Conservation (phyloP, 2,113 vertebrate species). For the Felis chaus region DNA sequence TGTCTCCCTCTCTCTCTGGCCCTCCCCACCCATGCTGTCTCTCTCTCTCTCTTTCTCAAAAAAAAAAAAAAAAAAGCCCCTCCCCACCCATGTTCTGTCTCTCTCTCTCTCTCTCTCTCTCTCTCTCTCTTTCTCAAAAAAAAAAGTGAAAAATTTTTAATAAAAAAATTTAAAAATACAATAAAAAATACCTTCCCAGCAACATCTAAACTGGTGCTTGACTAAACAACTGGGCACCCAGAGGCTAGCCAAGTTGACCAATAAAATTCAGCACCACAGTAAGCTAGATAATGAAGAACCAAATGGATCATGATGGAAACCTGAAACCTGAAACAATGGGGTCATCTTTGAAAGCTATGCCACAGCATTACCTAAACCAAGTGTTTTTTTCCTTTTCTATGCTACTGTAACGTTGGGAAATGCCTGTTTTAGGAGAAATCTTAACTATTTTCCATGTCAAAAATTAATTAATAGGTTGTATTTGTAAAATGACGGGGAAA, state of each 20-base stretch:
- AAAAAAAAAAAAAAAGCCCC: too few species aligned
- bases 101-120: too few species aligned
- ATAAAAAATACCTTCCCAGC: neutral
- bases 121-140: too few species aligned
- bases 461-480: neutral
- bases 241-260: neutral
- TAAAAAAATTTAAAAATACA: neutral
- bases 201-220: neutral
- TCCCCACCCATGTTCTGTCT: too few species aligned
- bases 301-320: neutral
- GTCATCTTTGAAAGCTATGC: neutral
- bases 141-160: too few species aligned
- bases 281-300: neutral
- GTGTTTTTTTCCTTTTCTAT: rapidly evolving
- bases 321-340: neutral
- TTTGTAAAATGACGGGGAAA: neutral
- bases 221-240: neutral
- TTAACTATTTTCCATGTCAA: neutral
- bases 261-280: neutral
- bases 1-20: too few species aligned
- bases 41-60: too few species aligned
- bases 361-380: neutral
- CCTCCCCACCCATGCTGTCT: too few species aligned
- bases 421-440: neutral
- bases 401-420: neutral